A percentile compares a stretch with the other conserved stretches of the same genome.
phyloP scores from a whole-genome alignment of 2,888 invertebrate genomes.

The Cacoxenus indagator region DNA sequence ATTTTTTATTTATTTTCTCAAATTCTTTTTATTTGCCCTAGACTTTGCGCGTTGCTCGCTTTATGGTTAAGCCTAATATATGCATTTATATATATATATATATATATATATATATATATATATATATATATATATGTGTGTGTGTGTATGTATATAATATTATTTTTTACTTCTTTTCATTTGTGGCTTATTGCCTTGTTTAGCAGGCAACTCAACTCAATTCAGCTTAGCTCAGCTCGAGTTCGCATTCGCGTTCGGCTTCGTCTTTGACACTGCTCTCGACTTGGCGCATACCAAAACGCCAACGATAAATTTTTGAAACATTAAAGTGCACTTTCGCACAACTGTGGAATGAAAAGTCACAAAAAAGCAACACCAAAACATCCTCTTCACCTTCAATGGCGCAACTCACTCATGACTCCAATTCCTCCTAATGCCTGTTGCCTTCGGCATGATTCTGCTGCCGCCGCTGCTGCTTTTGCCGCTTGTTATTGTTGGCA shows the following conservation, averaged over 20 bases:
- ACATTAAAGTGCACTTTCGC: constrained; percentile 62
- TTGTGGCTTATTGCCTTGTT: constrained; percentile 55
- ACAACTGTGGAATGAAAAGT: constrained; percentile 17
- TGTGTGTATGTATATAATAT: background rate
- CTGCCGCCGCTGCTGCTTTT: too few species aligned
- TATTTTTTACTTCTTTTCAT: constrained; percentile 21
- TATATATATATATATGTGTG: too few species aligned
- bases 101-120: too few species aligned
- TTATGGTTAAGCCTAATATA: background rate
- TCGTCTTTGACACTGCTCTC: background rate
- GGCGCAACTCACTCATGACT: too few species aligned
- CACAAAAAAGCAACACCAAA: constrained; percentile 8
- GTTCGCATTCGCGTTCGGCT: background rate
- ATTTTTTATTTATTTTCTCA: background rate
- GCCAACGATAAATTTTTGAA: constrained; percentile 63
- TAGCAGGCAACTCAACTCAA: constrained; percentile 30
- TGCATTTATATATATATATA: too few species aligned
- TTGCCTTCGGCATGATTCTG: too few species aligned
- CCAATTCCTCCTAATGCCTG: too few species aligned
- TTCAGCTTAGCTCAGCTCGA: background rate
- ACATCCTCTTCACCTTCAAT: background rate
- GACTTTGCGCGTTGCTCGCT: background rate
- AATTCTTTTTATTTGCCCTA: too few species aligned
- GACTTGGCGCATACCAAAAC: constrained; percentile 50
- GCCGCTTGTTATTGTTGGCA: too few species aligned